phyloP scores from a whole-genome alignment of 1,140 invertebrate genomes.

The Pissodes strobi region DNA sequence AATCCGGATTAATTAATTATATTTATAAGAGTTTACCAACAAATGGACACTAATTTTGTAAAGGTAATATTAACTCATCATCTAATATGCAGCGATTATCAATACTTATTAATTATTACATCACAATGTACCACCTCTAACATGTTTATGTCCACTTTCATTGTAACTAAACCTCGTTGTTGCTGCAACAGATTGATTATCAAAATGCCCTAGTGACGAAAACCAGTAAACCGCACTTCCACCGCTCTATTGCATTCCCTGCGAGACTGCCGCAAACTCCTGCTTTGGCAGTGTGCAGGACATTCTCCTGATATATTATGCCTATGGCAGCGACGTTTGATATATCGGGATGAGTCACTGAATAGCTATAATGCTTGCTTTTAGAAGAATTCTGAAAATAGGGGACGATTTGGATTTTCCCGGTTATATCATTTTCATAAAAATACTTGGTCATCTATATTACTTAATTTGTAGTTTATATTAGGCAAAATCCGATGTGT shows the following conservation, averaged over 20 bases:
- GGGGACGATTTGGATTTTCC: no score
- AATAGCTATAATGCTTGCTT: no score
- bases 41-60: no score
- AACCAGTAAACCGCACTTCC: conserved; percentile 19
- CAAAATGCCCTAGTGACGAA: conserved; percentile 8
- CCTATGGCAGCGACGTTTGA: conserved; percentile 8
- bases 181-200: conserved; percentile 24
- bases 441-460: no score
- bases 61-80: no score
- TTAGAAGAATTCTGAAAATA: no score
- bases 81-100: no score
- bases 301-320: conserved; percentile 20
- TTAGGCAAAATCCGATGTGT: no score
- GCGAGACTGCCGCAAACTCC: not conserved
- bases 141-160: conserved; percentile 7
- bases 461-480: no score
- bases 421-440: no score
- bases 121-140: conserved; percentile 1
- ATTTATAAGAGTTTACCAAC: no score
- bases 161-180: conserved; percentile 2
- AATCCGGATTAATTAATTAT: no score
- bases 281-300: not conserved
- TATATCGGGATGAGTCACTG: conserved; percentile 22
- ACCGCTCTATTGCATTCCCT: not conserved
- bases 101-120: conserved; percentile 6